Base-by-base conservation (phyloP, 2,113 vertebrate genomes). In the Narcine bancroftii region DNA sequence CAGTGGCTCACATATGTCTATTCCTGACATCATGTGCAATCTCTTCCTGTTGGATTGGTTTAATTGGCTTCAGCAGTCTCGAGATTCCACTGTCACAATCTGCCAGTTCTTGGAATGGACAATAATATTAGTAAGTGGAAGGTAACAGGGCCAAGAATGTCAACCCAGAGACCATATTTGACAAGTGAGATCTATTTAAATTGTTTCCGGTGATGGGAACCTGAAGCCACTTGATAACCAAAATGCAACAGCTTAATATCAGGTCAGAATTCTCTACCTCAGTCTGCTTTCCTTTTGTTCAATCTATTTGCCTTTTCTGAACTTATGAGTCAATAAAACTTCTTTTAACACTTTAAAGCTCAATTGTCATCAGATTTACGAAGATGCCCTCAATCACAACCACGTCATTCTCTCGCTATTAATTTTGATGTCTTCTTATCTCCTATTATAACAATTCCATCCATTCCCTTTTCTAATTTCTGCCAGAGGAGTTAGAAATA, bases 51-150 rank as follows among this genome's bases (percentile, higher is more conserved):
- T 63, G 53, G 15, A 63, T 87, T 60, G 53, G 19, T 36, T 60
- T 87, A 87, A 63, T 87, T 87, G 81, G 81, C 53, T 87, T 53
- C 81, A 87, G 29, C 7, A 19, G 33, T 87, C n/a, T 87, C 81
- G 53, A 87, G 33, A 60, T 60, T 56, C 53, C 19, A n/a, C 53
- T n/a, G 33, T 36, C 81, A 36, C 81, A 87, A 87, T 87, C 81
- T 87, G 81, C 81, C 53, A 36, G 6, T 63, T 87, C 81, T 36
- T 87, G 81, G 50, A 36, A 56, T 36, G 81, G 53, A 60, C 7
- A 33, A 17, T 39, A 87, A 21, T 87, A 63, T 60, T 60, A 60
- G 53, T 17, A 19, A 56, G 33, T 36, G 53, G 33, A 60, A 63
- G 56, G 56, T 29, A 87, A 87, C 81, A 36, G 15, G 53, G 60